Base-by-base conservation (phyloP, 2,113 vertebrate genomes). In the Sinosuthora webbiana region DNA sequence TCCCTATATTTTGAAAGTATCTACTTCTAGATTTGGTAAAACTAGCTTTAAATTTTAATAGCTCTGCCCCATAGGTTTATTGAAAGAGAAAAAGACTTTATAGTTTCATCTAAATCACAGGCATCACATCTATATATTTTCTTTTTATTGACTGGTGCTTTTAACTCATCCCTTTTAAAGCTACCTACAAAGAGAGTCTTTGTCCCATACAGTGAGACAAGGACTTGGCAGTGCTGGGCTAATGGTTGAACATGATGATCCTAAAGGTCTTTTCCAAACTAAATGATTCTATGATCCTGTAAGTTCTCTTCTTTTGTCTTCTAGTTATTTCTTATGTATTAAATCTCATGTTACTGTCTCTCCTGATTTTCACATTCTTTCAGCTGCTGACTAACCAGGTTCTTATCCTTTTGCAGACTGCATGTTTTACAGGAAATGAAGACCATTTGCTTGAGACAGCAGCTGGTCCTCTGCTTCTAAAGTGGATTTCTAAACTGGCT, bases 391-490 rank as follows among this genome's bases (percentile, higher is more conserved):
- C 55, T 56, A 75, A 59, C 59, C 44, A 83, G 59, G 45, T 91
- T 92, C 74, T 71, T 78, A 65, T 74, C 55, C 83, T 89, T 90
- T 90, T 2, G 2, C 56, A 76, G 45, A 67, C 47, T 73, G 50
- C 50, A 53, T 47, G 31, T 95, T 93, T 97, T 96, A 80, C 74
- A 95, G 81, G 80, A 95, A 95, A 92, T 55, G 21, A 86, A 92
- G 91, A 91, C 41, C 64, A 90, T 95, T 95, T 92, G 75, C 59
- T 76, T n/a, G 24, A 93, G 52, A 64, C 7, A 87, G 52, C 77
- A 95, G 52, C 87, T 95, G 91, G 30, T 25, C 75, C 74, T 21
- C n/a, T 70, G 47, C 22, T 87, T 87, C 84, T 92, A 60, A 85
- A 79, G 70, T 73, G 52, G 33, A 73, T 87, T 91, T 82, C 15